Conservation (phyloP, 2,888 invertebrate species). For the Drosophila gaucha region DNA sequence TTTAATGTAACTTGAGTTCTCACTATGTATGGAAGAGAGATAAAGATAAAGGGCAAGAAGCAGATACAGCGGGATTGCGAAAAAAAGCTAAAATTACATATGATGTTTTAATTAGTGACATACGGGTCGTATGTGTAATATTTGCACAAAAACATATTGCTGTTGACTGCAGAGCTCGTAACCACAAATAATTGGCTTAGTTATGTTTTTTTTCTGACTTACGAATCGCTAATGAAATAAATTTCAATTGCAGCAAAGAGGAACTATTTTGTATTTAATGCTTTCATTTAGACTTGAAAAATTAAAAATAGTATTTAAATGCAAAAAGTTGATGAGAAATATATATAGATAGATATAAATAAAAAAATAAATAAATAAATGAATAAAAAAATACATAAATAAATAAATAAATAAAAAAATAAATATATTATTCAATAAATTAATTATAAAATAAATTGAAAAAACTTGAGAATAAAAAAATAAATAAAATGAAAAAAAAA, state of each 20-base stretch:
- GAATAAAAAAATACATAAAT: too few species aligned
- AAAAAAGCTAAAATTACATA: conserved; percentile 79
- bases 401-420: too few species aligned
- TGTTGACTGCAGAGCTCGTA: conserved; percentile 7
- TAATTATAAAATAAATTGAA: too few species aligned
- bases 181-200: conserved; percentile 57
- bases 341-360: too few species aligned
- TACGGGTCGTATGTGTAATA: conserved; percentile 44
- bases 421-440: too few species aligned
- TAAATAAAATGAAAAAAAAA: too few species aligned
- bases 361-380: too few species aligned
- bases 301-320: not conserved
- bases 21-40: not conserved
- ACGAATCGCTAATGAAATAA: conserved; percentile 42
- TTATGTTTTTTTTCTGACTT: conserved; percentile 17
- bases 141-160: conserved; percentile 15
- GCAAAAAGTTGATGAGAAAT: not conserved
- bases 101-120: conserved; percentile 79
- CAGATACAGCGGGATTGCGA: conserved; percentile 11
- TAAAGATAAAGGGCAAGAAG: not conserved
- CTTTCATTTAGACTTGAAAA: not conserved
- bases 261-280: not conserved
- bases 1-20: conserved; percentile 70
- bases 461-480: too few species aligned
- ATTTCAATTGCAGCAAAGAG: conserved; percentile 18